phyloP scores from a whole-genome alignment of 2,888 invertebrate species.

The Clunio marinus region DNA sequence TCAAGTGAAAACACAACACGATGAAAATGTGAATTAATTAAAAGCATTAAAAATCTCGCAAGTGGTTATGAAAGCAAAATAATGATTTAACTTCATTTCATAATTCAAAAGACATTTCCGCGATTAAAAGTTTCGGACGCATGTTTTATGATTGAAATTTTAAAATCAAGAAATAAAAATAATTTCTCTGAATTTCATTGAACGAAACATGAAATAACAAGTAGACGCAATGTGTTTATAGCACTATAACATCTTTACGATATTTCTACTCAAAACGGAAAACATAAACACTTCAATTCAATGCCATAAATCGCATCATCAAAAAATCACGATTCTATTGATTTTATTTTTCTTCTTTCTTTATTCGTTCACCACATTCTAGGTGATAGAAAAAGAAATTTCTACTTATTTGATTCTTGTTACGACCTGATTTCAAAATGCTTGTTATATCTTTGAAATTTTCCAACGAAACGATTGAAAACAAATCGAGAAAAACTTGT shows the following conservation, averaged over 20 bases:
- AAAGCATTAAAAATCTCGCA: neutral
- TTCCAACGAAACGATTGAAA: neutral
- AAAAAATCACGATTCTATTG: neutral
- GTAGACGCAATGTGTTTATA: too few species aligned
- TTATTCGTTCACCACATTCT: neutral
- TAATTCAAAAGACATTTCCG: neutral
- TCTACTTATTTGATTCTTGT: neutral
- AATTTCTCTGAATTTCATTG: too few species aligned
- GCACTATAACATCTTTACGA: too few species aligned
- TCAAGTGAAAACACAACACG: conserved; percentile 5
- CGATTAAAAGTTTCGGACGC: too few species aligned
- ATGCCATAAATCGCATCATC: neutral
- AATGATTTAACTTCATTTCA: neutral
- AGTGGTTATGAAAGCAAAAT: neutral
- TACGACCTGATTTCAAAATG: conserved; percentile 3
- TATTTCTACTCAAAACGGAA: too few species aligned
- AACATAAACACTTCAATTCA: neutral
- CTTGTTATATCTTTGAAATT: neutral
- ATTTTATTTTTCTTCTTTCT: neutral
- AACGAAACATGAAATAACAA: too few species aligned
- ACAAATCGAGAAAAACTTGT: conserved; percentile 13
- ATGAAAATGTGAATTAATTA: conserved; percentile 4
- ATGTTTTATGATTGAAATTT: too few species aligned
- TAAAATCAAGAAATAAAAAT: too few species aligned
- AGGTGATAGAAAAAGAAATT: neutral